Percentiles rank a stretch among this genome's conserved stretches.
These are phyloP conservation scores for Aphelenchoides fujianensis DNA, from an alignment of 1,140 invertebrate genomes.

Conservation along the genomic window DNA sequence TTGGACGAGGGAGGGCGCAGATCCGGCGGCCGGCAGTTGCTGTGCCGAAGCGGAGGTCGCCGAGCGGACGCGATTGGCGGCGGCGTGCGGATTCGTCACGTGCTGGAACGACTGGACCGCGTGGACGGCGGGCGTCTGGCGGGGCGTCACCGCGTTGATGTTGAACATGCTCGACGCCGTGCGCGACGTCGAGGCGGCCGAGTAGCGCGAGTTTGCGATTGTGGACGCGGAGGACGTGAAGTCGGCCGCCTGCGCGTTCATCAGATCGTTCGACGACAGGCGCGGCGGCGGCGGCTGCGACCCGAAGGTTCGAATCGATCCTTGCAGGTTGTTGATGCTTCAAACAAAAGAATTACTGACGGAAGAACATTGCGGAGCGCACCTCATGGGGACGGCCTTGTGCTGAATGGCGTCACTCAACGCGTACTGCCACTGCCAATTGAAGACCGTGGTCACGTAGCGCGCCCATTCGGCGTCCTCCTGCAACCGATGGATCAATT, in stretches of 20 bases:
- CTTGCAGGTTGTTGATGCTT: slow-evolving; percentile 47
- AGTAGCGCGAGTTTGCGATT: not conserved
- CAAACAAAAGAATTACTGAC: slow-evolving; percentile 26
- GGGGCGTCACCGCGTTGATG: slow-evolving; percentile 17
- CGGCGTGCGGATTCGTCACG: slow-evolving; percentile 13
- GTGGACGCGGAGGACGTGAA: not conserved
- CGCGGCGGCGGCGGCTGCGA: not conserved
- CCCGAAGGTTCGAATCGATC: slow-evolving; percentile 40
- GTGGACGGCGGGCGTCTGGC: slow-evolving; percentile 31
- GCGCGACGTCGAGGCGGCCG: not conserved
- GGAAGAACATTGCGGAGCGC: not conserved
- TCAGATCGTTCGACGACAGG: slow-evolving; percentile 4
- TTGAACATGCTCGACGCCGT: slow-evolving; percentile 26
- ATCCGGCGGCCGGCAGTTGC: slow-evolving; percentile 21
- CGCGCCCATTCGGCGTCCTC: slow-evolving; percentile 39
- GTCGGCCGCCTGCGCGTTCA: slow-evolving; percentile 19
- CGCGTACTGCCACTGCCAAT: slow-evolving; percentile 37
- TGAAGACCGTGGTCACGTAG: slow-evolving; percentile 35
- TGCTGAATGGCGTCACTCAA: slow-evolving; percentile 40
- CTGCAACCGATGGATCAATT: slow-evolving; percentile 28
- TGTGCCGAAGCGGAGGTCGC: slow-evolving; percentile 22
- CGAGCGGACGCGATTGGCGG: slow-evolving; percentile 8
- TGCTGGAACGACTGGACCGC: slow-evolving; percentile 35
- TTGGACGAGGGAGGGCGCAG: slow-evolving; percentile 1
- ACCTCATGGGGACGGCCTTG: slow-evolving; percentile 42